These are phyloP conservation scores for Philereme transversata DNA, from an alignment of 2,888 invertebrate genomes.

Conservation along the genomic window DNA sequence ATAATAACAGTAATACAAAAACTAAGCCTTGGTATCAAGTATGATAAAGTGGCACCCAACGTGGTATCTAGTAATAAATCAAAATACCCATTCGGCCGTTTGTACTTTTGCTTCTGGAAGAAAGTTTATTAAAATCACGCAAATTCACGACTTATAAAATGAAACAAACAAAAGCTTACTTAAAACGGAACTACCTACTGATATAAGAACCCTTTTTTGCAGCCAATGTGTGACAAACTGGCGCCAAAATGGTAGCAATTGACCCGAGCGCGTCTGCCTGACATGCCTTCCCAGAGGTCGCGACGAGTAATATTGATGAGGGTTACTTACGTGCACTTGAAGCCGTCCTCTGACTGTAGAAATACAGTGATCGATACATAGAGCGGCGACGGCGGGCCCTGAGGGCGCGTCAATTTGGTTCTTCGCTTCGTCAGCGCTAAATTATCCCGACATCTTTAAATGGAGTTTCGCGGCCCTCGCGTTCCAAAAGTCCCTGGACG, in stretches of 20 bases:
- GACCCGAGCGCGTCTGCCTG: slow-evolving; percentile 48
- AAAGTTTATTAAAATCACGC: no score
- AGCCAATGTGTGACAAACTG: slow-evolving; percentile 43
- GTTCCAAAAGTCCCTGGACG: slow-evolving; percentile 64
- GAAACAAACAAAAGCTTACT: no score
- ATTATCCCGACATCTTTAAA: slow-evolving; percentile 83
- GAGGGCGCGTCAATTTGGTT: slow-evolving; percentile 77
- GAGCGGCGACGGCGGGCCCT: slow-evolving; percentile 63
- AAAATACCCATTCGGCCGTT: no score
- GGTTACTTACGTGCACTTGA: slow-evolving; percentile 68
- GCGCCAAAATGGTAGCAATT: slow-evolving; percentile 49
- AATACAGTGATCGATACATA: slow-evolving; percentile 71
- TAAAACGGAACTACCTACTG: no score
- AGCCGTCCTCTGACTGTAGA: slow-evolving; percentile 53
- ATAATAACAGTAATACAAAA: no score
- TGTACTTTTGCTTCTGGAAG: no score
- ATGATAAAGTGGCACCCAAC: no score
- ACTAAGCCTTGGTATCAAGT: no score
- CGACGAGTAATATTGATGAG: slow-evolving; percentile 60
- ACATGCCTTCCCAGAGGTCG: slow-evolving; percentile 56
- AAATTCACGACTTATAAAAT: no score
- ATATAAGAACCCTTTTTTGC: neutral
- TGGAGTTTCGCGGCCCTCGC: slow-evolving; percentile 79
- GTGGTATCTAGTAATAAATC: no score
- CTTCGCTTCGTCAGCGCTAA: slow-evolving; percentile 80